Evolutionary conservation across 2,113 vertebrate genomes (phyloP), one percentile per base, ranked within the genome.

Genomic region (Malurus alboscapulatus): DNA sequence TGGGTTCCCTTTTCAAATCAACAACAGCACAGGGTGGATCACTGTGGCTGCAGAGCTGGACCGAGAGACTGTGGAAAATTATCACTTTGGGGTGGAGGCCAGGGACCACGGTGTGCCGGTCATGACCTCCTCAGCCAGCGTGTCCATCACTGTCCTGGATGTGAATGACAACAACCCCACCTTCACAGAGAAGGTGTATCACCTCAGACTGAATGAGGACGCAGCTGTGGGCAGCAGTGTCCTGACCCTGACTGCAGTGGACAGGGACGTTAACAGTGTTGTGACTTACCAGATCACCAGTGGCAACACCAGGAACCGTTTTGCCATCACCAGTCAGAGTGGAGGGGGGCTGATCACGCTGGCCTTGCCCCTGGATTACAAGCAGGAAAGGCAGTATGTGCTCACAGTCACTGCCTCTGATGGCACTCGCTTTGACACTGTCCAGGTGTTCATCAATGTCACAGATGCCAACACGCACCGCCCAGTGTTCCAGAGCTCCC

Each of bases 211-310:
- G 81, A 99, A 99, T 0, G 99, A 99, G 96, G 99, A 99, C 3
- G 99, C 99, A 0, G 96, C 98, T 0, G 98, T 99, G 58, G 99
- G 99, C 16, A 98, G 98, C 95, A 99, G 99, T 2, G 99, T 99
- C 84, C 96, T 99, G 82, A 99, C 98, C 0, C 95, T 99, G 86
- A 98, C 98, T 0, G 99, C 99, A 2, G 97, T 98, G 5, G 99
- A 99, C 82, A 97, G 98, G 19, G 99, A 99, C 0, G 98, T 98
- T 63, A 99, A 99, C 97, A 99, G 99, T 4, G 98, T 99, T 12
- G 98, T 99, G 80, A 99, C 99, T 17, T 99, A 99, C 88, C 99
- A 99, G 98, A 99, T 99, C 96, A 98, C 98, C 8, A 99, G 99
- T 1, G 99, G 99, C 69, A 99, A 99, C 97, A 99, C 99, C 7